Percentiles rank a stretch among this genome's conserved stretches.
Evolutionary conservation across 2,113 vertebrate species (phyloP).

Genomic region (Oostethus manadensis): DNA sequence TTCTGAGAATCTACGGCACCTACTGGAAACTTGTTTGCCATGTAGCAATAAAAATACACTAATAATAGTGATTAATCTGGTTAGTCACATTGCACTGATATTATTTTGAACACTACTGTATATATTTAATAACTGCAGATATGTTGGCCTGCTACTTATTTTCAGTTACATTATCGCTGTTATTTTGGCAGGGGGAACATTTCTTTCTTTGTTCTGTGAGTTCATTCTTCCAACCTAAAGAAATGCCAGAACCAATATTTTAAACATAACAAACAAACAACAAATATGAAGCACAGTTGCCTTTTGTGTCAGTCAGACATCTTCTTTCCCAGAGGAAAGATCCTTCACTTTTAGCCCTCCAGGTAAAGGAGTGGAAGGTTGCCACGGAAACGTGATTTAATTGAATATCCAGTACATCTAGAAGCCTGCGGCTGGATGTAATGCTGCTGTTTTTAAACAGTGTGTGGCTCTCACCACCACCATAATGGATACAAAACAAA

Average conservation of each 20-base stretch:
- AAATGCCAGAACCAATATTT: not conserved
- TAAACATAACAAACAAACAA: not conserved
- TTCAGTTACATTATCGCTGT: constrained; percentile 1
- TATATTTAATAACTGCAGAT: constrained; percentile 18
- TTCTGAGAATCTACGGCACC: too few relatives aligned
- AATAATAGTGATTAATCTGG: too few relatives aligned
- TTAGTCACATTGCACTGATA: too few relatives aligned
- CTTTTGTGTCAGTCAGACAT: not conserved
- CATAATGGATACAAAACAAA: too few relatives aligned
- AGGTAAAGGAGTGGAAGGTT: not conserved
- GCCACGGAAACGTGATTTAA: constrained; percentile 4
- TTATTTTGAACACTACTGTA: too few relatives aligned
- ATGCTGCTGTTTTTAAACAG: not conserved
- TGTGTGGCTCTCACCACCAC: too few relatives aligned
- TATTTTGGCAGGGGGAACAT: not conserved
- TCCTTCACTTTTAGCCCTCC: not conserved
- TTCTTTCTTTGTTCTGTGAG: not conserved
- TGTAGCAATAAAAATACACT: too few relatives aligned
- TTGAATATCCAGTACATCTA: not conserved
- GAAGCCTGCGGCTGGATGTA: not conserved
- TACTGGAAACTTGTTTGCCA: too few relatives aligned
- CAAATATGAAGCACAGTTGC: not conserved
- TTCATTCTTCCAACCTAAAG: not conserved
- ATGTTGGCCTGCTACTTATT: not conserved
- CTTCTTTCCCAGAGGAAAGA: constrained; percentile 1